phyloP scores from a whole-genome alignment of 2,113 vertebrate species.

The Phalacrocorax carbo region DNA sequence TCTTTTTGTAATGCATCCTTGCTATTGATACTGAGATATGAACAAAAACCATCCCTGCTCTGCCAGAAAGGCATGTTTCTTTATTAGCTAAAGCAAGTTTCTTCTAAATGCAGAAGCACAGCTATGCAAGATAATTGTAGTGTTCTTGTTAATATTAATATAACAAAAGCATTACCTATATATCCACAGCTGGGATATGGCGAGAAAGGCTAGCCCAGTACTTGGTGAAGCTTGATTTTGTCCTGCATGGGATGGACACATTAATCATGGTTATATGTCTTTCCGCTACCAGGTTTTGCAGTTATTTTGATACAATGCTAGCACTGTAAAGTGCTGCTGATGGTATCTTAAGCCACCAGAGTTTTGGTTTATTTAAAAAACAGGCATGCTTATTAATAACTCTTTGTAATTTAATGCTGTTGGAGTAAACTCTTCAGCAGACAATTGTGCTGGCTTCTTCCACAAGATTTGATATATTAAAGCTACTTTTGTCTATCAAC shows the following conservation, averaged over 20 bases:
- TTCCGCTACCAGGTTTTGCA: neutral
- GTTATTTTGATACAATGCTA: neutral
- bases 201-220: neutral
- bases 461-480: neutral
- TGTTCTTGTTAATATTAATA: neutral
- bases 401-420: too few relatives aligned
- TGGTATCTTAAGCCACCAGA: neutral
- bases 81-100: neutral
- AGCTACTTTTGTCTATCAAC: neutral
- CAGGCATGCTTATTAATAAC: neutral
- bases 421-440: neutral
- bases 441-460: neutral
- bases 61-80: neutral
- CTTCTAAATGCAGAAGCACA: neutral
- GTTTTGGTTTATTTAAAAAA: neutral
- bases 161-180: neutral
- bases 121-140: neutral
- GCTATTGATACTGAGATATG: neutral
- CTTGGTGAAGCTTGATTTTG: neutral
- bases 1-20: neutral
- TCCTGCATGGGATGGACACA: fast-evolving
- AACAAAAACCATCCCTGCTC: neutral
- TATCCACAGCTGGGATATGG: neutral
- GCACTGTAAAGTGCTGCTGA: neutral
- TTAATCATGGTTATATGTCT: neutral